Percentiles rank a stretch among this genome's conserved stretches.
Evolutionary conservation across 2,797 vertebrate genomes (phyloP).

Genomic region (Tenualosa thibaudeaui): DNA sequence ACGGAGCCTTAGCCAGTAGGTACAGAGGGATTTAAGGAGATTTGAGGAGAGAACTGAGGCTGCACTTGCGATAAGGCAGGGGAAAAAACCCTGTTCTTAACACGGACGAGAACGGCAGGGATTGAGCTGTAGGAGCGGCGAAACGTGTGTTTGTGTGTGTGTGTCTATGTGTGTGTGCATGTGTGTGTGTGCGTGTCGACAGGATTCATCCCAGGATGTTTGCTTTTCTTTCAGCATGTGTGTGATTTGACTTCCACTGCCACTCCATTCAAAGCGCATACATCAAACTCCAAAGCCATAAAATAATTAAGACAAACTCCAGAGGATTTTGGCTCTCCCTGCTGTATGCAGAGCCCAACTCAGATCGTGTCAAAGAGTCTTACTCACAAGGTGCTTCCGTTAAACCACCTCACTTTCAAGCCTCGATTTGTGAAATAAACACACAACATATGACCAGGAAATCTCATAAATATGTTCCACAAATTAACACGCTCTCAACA

Average conservation of each 20-base stretch:
- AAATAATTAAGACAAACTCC: slow-evolving; percentile 64
- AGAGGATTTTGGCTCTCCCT: slow-evolving; percentile 51
- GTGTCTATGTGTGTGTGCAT: not conserved
- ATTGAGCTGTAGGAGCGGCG: slow-evolving; percentile 58
- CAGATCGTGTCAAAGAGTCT: slow-evolving; percentile 37
- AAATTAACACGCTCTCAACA: slow-evolving; percentile 30
- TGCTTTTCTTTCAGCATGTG: slow-evolving; percentile 24
- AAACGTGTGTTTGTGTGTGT: not conserved
- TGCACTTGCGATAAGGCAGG: slow-evolving; percentile 57
- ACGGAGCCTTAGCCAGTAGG: slow-evolving; percentile 56
- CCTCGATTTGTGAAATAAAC: not conserved
- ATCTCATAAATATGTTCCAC: slow-evolving; percentile 32
- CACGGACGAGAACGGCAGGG: slow-evolving; percentile 54
- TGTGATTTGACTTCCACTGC: slow-evolving; percentile 24
- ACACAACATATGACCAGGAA: not conserved
- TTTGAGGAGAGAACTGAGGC: slow-evolving; percentile 59
- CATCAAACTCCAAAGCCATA: slow-evolving; percentile 52
- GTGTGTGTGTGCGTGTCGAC: slow-evolving; percentile 27
- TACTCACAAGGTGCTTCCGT: not conserved
- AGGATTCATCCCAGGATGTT: slow-evolving; percentile 26
- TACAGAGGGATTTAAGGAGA: slow-evolving; percentile 66
- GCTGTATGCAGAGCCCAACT: slow-evolving; percentile 40
- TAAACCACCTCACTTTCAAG: not conserved
- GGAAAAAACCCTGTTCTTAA: slow-evolving; percentile 54
- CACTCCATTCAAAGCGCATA: slow-evolving; percentile 47